A percentile compares a stretch with the other conserved stretches of the same genome.
phyloP scores from a whole-genome alignment of 53 echinoderm and acorn worm species.

The Mesocentrotus franciscanus region DNA sequence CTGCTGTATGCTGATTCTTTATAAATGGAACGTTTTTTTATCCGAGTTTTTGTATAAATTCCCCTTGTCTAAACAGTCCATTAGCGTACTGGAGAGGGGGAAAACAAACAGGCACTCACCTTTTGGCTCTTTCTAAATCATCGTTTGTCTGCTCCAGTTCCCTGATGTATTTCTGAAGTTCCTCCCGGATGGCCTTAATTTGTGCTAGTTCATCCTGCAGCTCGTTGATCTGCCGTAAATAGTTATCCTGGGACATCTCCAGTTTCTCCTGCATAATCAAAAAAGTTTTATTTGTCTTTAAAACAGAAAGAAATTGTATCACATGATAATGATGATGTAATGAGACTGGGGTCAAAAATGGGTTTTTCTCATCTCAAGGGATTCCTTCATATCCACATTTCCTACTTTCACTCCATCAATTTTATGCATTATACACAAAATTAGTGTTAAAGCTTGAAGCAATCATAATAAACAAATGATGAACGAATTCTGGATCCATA shows the following conservation, averaged over 20 bases:
- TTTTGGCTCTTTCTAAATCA: conserved; percentile 97
- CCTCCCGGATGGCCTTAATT: conserved; percentile 96
- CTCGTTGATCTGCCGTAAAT: conserved; percentile 92
- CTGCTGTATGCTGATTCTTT: too few relatives aligned
- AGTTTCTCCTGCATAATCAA: conserved; percentile 83
- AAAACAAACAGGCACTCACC: conserved; percentile 70
- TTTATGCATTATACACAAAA: neutral
- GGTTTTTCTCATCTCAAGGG: neutral
- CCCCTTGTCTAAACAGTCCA: too few relatives aligned
- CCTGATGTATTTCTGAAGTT: conserved; percentile 96
- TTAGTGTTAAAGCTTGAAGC: too few relatives aligned
- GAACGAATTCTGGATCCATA: too few relatives aligned
- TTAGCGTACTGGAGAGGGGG: neutral
- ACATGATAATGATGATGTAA: neutral
- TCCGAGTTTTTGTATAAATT: too few relatives aligned
- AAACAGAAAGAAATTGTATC: neutral
- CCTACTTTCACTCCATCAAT: neutral
- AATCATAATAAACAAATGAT: too few relatives aligned
- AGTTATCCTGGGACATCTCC: conserved; percentile 92
- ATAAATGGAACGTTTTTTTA: too few relatives aligned
- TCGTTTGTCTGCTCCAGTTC: conserved; percentile 98
- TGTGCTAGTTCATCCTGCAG: conserved; percentile 97
- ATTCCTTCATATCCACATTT: neutral
- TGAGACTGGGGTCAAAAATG: neutral
- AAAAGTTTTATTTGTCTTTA: neutral